A percentile compares a stretch with the other conserved stretches of the same genome.
Conservation (phyloP, 2,888 invertebrate species). For the Parnassius glacialis region DNA sequence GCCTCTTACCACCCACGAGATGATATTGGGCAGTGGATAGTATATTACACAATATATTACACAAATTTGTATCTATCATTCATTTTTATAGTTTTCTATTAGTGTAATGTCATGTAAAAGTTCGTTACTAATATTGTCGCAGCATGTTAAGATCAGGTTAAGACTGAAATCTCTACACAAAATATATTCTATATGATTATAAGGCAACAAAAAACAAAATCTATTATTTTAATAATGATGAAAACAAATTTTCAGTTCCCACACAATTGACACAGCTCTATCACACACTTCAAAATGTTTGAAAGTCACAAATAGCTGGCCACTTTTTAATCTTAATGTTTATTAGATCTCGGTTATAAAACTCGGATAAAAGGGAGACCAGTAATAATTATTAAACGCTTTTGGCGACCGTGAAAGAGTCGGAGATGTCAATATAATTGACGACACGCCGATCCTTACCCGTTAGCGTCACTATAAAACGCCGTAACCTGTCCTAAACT, state of each 20-base stretch:
- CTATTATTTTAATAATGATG: background rate
- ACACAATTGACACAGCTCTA: slow-evolving; percentile 4
- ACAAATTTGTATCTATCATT: too few relatives aligned
- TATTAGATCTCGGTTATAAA: slow-evolving; percentile 21
- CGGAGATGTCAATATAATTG: slow-evolving; percentile 53
- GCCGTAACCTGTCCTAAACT: slow-evolving; percentile 39
- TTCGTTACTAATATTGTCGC: too few relatives aligned
- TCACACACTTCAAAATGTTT: slow-evolving; percentile 9
- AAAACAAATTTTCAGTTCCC: slow-evolving; percentile 18
- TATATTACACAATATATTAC: too few relatives aligned
- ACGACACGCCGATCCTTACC: slow-evolving; percentile 51
- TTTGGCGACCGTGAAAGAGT: slow-evolving; percentile 46
- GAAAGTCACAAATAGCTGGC: slow-evolving; percentile 6
- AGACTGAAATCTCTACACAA: too few relatives aligned
- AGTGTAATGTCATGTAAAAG: too few relatives aligned
- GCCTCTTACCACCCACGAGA: too few relatives aligned
- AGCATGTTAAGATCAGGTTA: too few relatives aligned
- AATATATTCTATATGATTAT: too few relatives aligned
- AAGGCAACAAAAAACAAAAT: background rate
- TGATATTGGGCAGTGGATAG: too few relatives aligned
- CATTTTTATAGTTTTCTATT: too few relatives aligned
- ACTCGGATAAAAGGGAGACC: slow-evolving; percentile 28
- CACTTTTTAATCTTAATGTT: slow-evolving; percentile 18
- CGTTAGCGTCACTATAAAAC: slow-evolving; percentile 44
- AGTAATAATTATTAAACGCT: slow-evolving; percentile 35